phyloP scores from a whole-genome alignment of 2,113 vertebrate genomes.

The Anthoscopus minutus region DNA sequence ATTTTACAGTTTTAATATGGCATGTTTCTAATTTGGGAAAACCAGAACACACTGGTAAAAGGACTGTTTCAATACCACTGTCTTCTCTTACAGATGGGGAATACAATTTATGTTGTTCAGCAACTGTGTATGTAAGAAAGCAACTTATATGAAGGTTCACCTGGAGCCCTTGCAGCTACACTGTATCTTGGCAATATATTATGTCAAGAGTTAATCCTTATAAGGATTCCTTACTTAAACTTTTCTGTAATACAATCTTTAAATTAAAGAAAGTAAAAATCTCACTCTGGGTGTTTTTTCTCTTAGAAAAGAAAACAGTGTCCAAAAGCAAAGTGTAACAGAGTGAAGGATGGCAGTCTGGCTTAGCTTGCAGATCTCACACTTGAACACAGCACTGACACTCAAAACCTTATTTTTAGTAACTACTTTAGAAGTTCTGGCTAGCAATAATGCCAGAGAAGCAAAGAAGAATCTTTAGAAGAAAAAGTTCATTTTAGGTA shows the following conservation, averaged over 20 bases:
- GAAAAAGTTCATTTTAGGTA: neutral
- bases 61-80: conserved; percentile 52
- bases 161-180: conserved; percentile 59
- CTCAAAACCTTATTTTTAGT: neutral
- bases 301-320: neutral
- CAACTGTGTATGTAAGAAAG: conserved; percentile 42
- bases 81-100: conserved; percentile 30
- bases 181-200: conserved; percentile 58
- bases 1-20: conserved; percentile 1
- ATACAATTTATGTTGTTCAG: conserved; percentile 28
- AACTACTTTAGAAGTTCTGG: neutral
- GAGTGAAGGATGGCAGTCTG: neutral
- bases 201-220: conserved; percentile 60
- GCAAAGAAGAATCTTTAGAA: neutral
- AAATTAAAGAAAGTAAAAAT: conserved; percentile 67
- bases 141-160: conserved; percentile 59
- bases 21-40: conserved; percentile 28
- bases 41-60: conserved; percentile 31
- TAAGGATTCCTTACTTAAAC: conserved; percentile 58
- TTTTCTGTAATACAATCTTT: conserved; percentile 66
- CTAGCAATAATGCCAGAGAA: neutral
- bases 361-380: neutral
- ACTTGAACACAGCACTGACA: neutral
- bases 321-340: neutral
- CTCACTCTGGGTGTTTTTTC: conserved; percentile 42